A percentile compares a stretch with the other conserved stretches of the same genome.
phyloP scores from a whole-genome alignment of 2,797 vertebrate genomes.

The Vespertilio murinus region DNA sequence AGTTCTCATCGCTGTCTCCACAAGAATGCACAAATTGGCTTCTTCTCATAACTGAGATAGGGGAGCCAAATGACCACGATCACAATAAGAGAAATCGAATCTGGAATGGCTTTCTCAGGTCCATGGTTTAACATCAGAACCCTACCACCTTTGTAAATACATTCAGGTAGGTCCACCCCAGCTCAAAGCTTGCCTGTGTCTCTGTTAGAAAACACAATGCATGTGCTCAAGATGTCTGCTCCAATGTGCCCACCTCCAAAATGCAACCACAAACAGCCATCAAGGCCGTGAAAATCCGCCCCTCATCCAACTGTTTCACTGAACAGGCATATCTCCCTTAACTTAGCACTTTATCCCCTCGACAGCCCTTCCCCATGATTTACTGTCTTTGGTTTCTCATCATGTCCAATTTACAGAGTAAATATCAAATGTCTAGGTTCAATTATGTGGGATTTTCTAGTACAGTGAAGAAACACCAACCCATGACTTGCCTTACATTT shows the following conservation, averaged over 20 bases:
- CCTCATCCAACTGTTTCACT: neutral
- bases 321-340: neutral
- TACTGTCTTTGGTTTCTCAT: slow-evolving; percentile 34
- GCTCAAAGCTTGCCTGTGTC: neutral
- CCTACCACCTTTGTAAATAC: neutral
- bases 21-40: neutral
- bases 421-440: slow-evolving; percentile 50
- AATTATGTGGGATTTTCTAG: slow-evolving; percentile 58
- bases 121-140: neutral
- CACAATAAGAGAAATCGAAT: neutral
- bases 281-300: neutral
- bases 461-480: slow-evolving; percentile 20
- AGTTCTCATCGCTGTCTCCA: neutral
- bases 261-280: neutral
- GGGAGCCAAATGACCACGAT: neutral
- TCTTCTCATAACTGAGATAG: neutral
- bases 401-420: slow-evolving; percentile 49
- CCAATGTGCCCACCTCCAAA: neutral
- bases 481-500: neutral
- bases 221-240: accelerated
- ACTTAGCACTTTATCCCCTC: neutral
- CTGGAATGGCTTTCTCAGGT: neutral
- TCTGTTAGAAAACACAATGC: neutral
- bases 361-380: neutral
- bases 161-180: neutral